Conservation (phyloP, 1,140 invertebrate species). For the Delia radicum region DNA sequence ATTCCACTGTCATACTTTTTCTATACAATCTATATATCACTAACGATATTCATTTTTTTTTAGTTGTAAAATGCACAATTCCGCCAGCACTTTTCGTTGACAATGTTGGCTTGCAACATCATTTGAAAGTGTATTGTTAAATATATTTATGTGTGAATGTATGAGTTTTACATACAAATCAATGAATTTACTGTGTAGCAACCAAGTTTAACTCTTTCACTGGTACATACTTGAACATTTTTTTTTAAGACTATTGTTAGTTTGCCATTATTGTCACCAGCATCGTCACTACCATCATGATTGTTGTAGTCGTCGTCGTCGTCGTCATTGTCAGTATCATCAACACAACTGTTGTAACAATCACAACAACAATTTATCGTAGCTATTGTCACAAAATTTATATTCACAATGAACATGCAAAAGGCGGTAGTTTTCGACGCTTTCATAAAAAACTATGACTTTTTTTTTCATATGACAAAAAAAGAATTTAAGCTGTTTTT, state of each 20-base stretch:
- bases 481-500: too few relatives aligned
- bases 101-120: not conserved
- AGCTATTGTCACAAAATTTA: not conserved
- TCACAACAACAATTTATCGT: not conserved
- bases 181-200: not conserved
- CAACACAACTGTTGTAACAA: not conserved
- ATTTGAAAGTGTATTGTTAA: not conserved
- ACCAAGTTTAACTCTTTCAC: not conserved
- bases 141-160: not conserved
- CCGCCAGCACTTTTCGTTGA: not conserved
- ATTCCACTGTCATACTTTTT: too few relatives aligned
- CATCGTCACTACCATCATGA: not conserved
- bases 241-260: too few relatives aligned
- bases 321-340: not conserved
- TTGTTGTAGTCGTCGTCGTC: not conserved
- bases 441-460: not conserved
- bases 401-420: conserved; percentile 1
- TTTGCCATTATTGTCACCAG: not conserved
- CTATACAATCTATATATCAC: not conserved
- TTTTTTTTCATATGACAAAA: not conserved
- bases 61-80: not conserved
- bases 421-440: not conserved
- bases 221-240: too few relatives aligned
- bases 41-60: not conserved
- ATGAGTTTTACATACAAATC: not conserved